These are phyloP conservation scores for Syndactyla subalaris DNA, from an alignment of 2,797 vertebrate genomes.

Conservation along the genomic window DNA sequence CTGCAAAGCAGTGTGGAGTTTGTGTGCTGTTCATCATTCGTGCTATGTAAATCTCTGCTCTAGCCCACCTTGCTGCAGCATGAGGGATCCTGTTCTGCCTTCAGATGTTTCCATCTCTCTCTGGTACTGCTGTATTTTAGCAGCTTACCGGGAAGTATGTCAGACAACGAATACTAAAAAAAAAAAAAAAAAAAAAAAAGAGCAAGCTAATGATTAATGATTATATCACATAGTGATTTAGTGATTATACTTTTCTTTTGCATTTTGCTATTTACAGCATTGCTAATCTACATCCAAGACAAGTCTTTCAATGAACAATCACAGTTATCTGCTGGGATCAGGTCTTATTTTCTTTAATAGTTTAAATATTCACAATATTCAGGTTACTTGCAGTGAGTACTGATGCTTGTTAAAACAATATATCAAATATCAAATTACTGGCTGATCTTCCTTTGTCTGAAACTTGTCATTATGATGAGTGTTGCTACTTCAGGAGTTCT, in stretches of 20 bases:
- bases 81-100: background rate
- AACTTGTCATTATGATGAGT: accelerated
- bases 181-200: background rate
- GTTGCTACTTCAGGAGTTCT: background rate
- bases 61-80: background rate
- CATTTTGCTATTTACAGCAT: background rate
- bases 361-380: background rate
- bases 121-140: background rate
- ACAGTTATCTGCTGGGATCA: background rate
- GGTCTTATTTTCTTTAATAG: background rate
- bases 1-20: background rate
- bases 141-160: background rate
- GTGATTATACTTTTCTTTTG: background rate
- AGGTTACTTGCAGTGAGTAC: background rate
- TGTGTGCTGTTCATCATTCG: accelerated
- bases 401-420: background rate
- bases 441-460: background rate
- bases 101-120: background rate
- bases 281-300: background rate
- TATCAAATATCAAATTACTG: background rate
- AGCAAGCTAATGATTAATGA: background rate
- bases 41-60: background rate
- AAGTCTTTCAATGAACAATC: background rate
- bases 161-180: background rate
- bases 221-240: background rate